Evolutionary conservation across 2,888 invertebrate genomes (phyloP).

Genomic region (Ectemnius cavifrons): DNA sequence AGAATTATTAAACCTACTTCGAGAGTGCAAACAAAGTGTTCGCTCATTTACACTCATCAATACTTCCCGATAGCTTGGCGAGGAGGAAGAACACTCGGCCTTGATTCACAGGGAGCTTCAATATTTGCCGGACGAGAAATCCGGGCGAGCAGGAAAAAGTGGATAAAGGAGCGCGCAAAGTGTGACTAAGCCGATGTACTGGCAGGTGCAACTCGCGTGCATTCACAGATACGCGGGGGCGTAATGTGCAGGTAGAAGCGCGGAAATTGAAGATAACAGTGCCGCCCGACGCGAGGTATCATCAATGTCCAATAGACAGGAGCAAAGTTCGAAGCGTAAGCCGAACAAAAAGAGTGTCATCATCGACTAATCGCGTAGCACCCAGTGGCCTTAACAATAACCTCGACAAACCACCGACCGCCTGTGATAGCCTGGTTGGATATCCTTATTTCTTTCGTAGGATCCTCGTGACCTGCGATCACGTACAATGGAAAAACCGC

Average conservation of each 20-base stretch:
- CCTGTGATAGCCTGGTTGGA: slow-evolving; percentile 27
- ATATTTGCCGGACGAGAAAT: background rate
- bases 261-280: slow-evolving; percentile 54
- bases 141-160: background rate
- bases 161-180: slow-evolving; percentile 26
- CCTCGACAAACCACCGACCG: slow-evolving; percentile 29
- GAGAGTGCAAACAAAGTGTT: too few species aligned
- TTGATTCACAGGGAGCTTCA: slow-evolving; percentile 7
- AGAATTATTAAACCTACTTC: too few species aligned
- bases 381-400: slow-evolving; percentile 32
- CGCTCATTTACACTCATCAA: too few species aligned
- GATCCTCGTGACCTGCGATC: too few species aligned
- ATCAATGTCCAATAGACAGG: slow-evolving; percentile 55
- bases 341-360: slow-evolving; percentile 51
- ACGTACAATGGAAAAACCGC: too few species aligned
- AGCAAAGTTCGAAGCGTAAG: slow-evolving; percentile 37
- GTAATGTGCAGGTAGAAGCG: slow-evolving; percentile 53
- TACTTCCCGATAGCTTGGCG: background rate
- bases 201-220: slow-evolving; percentile 47
- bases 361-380: slow-evolving; percentile 44
- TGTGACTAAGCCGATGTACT: slow-evolving; percentile 49
- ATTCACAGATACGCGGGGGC: slow-evolving; percentile 54
- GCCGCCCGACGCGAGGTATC: slow-evolving; percentile 46
- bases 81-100: background rate
- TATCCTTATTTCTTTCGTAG: slow-evolving; percentile 12